Conservation (phyloP, 2,797 vertebrate species). For the Brachyalestes nurse region DNA sequence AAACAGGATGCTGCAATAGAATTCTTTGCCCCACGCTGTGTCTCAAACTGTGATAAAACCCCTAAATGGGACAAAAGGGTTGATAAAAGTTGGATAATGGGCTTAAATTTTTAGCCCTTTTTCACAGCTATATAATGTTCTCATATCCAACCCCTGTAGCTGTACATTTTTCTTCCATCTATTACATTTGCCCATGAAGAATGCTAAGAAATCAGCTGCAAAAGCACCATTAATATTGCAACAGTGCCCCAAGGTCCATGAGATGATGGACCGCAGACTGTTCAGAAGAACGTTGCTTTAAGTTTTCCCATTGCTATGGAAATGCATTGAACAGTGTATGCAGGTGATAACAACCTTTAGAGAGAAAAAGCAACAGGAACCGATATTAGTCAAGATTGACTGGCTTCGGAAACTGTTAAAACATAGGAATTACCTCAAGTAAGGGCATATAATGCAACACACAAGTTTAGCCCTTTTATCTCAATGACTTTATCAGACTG, state of each 20-base stretch:
- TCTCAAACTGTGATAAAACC: slow-evolving; percentile 38
- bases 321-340: slow-evolving; percentile 43
- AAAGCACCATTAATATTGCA: slow-evolving; percentile 58
- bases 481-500: too few relatives aligned
- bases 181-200: slow-evolving; percentile 37
- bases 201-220: slow-evolving; percentile 50
- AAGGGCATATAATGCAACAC: too few relatives aligned
- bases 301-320: slow-evolving; percentile 32
- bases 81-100: slow-evolving; percentile 39
- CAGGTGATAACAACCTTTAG: not conserved
- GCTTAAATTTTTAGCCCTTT: slow-evolving; percentile 37
- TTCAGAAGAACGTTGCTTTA: slow-evolving; percentile 31
- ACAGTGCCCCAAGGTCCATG: slow-evolving; percentile 40
- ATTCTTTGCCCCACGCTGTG: not conserved
- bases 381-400: not conserved
- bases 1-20: not conserved
- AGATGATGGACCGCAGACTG: slow-evolving; percentile 38
- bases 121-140: not conserved
- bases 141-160: slow-evolving; percentile 13
- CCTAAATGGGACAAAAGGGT: slow-evolving; percentile 37
- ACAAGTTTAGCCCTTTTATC: too few relatives aligned
- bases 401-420: too few relatives aligned
- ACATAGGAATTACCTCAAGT: too few relatives aligned
- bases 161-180: slow-evolving; percentile 46
- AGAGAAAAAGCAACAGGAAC: not conserved